Percentiles rank a stretch among this genome's conserved stretches.
Evolutionary conservation across 2,113 vertebrate species (phyloP).

Genomic region (Callaeas wilsoni): DNA sequence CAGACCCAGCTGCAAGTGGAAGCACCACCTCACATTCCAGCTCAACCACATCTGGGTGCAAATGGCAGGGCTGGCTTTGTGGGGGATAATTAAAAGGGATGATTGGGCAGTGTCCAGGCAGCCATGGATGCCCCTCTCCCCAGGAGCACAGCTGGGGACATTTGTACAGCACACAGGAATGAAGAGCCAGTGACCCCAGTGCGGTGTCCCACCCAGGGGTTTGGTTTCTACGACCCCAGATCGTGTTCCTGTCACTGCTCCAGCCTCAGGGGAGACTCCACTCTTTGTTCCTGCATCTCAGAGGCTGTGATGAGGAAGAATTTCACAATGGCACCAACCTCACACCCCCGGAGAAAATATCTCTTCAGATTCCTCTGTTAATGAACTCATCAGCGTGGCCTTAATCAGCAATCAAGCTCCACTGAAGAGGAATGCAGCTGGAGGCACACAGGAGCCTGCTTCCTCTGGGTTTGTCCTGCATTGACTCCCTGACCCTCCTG

Average conservation of each 20-base stretch:
- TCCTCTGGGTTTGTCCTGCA: not conserved
- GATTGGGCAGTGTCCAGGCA: not conserved
- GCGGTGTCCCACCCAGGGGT: not conserved
- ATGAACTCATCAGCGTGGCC: not conserved
- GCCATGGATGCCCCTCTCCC: not conserved
- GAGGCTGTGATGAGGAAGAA: constrained; percentile 1
- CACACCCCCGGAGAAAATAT: constrained; percentile 5
- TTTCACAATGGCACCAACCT: constrained; percentile 12
- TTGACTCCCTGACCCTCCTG: not conserved
- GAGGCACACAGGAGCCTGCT: not conserved
- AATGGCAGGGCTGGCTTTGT: not conserved
- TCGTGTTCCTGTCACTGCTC: not conserved
- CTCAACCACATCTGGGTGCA: not conserved
- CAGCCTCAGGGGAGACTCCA: constrained; percentile 3
- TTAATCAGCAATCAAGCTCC: not conserved
- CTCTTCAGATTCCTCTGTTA: constrained; percentile 27
- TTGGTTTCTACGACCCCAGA: rapidly evolving
- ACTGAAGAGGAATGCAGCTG: not conserved
- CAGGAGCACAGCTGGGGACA: not conserved
- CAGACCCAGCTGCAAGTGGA: not conserved
- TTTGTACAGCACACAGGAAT: not conserved
- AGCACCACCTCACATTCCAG: constrained; percentile 1
- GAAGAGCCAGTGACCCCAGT: not conserved
- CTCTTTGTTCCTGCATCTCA: not conserved
- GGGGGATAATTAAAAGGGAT: not conserved